Percentiles rank a stretch among this genome's conserved stretches.
phyloP scores from a whole-genome alignment of 2,113 vertebrate genomes.

The Rutilus rutilus region DNA sequence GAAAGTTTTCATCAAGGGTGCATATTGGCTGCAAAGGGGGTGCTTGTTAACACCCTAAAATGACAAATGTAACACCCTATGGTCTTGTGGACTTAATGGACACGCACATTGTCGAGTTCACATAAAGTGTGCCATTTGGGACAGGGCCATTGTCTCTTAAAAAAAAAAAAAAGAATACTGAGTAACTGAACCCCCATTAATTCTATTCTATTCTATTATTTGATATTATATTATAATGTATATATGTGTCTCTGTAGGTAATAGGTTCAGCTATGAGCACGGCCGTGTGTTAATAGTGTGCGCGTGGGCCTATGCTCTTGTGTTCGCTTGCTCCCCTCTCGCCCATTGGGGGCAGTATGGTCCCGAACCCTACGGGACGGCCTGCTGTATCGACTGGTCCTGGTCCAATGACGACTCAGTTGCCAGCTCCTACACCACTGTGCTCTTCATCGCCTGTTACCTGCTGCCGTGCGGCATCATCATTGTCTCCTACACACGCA shows the following conservation, averaged over 20 bases:
- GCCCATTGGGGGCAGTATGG: conserved; percentile 68
- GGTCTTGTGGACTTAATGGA: no score
- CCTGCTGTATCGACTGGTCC: conserved; percentile 70
- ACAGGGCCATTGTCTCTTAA: no score
- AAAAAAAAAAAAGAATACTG: no score
- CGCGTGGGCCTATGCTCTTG: conserved; percentile 65
- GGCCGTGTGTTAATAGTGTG: conserved; percentile 63
- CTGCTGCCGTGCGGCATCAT: conserved; percentile 67
- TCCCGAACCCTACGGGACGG: conserved; percentile 68
- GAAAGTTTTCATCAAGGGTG: no score
- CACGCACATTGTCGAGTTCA: no score
- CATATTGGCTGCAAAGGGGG: no score
- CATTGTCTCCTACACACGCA: conserved; percentile 67
- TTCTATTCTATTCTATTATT: not conserved
- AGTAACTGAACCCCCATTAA: no score
- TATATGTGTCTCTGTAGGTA: conserved; percentile 60
- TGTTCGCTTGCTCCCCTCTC: conserved; percentile 70
- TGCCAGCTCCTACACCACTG: conserved; percentile 62
- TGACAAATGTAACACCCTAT: no score
- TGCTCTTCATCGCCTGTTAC: conserved; percentile 69
- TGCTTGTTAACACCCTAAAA: no score
- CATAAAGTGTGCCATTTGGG: no score
- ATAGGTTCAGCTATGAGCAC: conserved; percentile 65
- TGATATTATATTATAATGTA: not conserved
- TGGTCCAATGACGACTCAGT: conserved; percentile 51